Evolutionary conservation across 2,113 vertebrate species (phyloP).

Genomic region (Marmota monax): DNA sequence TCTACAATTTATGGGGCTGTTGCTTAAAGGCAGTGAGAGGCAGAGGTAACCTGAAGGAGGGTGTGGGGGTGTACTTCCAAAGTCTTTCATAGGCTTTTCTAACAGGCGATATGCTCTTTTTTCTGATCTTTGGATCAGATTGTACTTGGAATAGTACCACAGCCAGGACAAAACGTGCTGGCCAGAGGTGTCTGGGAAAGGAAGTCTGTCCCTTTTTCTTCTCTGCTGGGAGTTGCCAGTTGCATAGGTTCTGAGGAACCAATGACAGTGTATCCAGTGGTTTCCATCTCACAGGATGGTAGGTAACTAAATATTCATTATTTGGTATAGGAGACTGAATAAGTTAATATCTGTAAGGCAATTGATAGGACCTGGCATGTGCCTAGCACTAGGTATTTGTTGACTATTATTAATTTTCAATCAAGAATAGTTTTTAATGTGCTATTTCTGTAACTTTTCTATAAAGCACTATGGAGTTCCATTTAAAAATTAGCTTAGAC

Average conservation of each 20-base stretch:
- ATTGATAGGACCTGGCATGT: background rate
- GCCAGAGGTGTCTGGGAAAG: background rate
- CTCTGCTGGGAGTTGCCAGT: background rate
- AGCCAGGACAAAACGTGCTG: too few species aligned
- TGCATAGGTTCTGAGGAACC: background rate
- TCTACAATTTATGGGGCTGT: background rate
- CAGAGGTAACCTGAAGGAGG: background rate
- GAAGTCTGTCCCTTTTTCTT: background rate
- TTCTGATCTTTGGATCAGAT: background rate
- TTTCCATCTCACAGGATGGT: background rate
- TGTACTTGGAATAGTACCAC: background rate
- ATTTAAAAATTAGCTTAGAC: background rate
- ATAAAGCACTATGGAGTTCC: background rate
- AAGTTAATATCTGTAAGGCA: background rate
- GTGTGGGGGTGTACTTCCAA: background rate
- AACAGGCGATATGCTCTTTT: background rate
- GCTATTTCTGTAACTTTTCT: conserved; percentile 12
- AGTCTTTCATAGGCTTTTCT: background rate
- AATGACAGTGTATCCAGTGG: background rate
- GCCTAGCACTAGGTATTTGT: background rate
- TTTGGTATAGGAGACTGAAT: background rate
- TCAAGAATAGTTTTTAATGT: background rate
- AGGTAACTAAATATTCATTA: background rate
- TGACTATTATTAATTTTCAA: background rate
- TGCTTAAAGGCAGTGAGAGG: background rate